Conservation (phyloP, 2,797 vertebrate genomes). For the Chelidonichthys spinosus region DNA sequence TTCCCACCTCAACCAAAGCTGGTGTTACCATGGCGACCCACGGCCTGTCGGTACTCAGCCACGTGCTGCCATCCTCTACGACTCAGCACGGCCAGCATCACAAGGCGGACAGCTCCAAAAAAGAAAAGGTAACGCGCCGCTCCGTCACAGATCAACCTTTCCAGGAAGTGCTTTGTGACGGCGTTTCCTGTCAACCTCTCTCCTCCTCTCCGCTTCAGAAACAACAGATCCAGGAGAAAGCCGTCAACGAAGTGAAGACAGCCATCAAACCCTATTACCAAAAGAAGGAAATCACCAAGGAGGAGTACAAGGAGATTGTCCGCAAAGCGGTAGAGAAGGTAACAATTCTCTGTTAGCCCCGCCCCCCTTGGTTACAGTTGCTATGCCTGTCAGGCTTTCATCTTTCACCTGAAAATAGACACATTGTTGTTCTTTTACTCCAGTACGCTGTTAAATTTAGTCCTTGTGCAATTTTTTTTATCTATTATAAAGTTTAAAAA, state of each 20-base stretch:
- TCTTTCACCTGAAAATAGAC: too few relatives aligned
- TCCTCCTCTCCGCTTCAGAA: constrained; percentile 82
- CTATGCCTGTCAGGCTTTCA: neutral
- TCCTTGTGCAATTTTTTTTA: neutral
- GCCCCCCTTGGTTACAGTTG: neutral
- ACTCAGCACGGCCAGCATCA: constrained; percentile 84
- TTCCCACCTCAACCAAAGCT: constrained; percentile 85
- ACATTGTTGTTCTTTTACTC: neutral
- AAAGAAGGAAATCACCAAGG: constrained; percentile 98
- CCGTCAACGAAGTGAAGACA: constrained; percentile 93
- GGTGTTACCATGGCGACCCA: constrained; percentile 58
- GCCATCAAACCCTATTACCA: constrained; percentile 99
- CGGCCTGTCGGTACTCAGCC: constrained; percentile 80
- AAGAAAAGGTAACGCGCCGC: constrained; percentile 89
- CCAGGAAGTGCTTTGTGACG: too few relatives aligned
- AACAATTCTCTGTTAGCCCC: constrained; percentile 1
- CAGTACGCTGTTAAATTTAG: neutral
- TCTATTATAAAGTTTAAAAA: neutral
- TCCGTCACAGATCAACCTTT: neutral
- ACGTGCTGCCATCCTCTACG: constrained; percentile 87
- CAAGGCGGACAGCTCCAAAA: constrained; percentile 95
- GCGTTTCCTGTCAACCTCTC: neutral
- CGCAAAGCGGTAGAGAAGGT: constrained; percentile 99
- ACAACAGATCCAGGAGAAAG: constrained; percentile 94
- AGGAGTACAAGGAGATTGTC: constrained; percentile 98